Evolutionary conservation across 2,888 invertebrate genomes (phyloP).

Genomic region (Plagiodera versicolora): DNA sequence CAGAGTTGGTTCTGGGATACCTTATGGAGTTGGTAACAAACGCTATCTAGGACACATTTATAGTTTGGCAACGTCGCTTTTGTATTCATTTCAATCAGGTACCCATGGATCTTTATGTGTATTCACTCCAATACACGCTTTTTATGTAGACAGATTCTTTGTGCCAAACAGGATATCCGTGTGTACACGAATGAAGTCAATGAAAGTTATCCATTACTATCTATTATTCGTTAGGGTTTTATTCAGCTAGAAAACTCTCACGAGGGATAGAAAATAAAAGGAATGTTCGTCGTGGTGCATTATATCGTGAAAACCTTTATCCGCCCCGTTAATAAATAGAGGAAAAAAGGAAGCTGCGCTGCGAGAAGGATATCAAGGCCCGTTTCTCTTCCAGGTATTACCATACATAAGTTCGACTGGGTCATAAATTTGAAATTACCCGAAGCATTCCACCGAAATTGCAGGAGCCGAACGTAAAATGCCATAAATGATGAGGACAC

Average conservation of each 20-base stretch:
- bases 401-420: slow-evolving; percentile 38
- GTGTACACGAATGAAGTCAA: too few species aligned
- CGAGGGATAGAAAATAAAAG: neutral
- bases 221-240: too few species aligned
- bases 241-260: neutral
- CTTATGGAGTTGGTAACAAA: too few species aligned
- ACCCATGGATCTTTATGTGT: too few species aligned
- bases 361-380: slow-evolving; percentile 24
- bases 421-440: slow-evolving; percentile 41
- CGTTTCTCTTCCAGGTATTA: slow-evolving; percentile 25
- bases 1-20: too few species aligned
- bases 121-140: too few species aligned
- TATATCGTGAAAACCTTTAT: neutral
- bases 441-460: slow-evolving; percentile 35
- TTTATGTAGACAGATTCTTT: too few species aligned
- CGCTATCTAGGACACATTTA: too few species aligned
- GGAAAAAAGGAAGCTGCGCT: neutral
- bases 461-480: slow-evolving; percentile 39
- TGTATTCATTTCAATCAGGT: too few species aligned
- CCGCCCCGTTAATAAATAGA: neutral
- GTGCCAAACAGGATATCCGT: too few species aligned
- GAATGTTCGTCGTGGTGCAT: neutral
- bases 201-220: too few species aligned
- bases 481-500: slow-evolving; percentile 43
- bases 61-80: too few species aligned